Percentiles rank a stretch among this genome's conserved stretches.
Evolutionary conservation across 1,140 invertebrate genomes (phyloP).

Genomic region (Tachypleus tridentatus): DNA sequence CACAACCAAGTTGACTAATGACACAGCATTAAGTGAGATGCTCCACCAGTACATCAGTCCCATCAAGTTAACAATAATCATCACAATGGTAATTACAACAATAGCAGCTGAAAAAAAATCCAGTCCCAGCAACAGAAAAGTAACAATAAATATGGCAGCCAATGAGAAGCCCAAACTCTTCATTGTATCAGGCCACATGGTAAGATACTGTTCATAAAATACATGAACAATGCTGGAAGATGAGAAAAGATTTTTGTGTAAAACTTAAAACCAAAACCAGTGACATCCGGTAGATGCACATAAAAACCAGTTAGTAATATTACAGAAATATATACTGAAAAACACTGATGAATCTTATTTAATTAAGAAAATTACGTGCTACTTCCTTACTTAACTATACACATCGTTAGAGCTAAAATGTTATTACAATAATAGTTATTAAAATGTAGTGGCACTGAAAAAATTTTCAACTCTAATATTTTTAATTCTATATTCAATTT

Average conservation of each 20-base stretch:
- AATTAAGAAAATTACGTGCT: no score
- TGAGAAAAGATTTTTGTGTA: conserved; percentile 28
- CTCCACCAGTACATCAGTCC: conserved; percentile 46
- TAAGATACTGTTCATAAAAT: conserved; percentile 47
- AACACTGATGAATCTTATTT: no score
- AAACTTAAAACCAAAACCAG: no score
- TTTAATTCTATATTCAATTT: no score
- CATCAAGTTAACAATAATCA: conserved; percentile 42
- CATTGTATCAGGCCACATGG: conserved; percentile 38
- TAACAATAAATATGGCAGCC: conserved; percentile 40
- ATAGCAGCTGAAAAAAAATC: conserved; percentile 42
- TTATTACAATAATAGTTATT: no score
- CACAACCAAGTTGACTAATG: conserved; percentile 48
- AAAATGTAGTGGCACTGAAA: no score
- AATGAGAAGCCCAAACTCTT: conserved; percentile 38
- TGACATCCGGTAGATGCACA: no score
- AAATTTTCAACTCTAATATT: no score
- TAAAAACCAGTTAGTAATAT: no score
- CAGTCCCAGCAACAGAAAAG: conserved; percentile 40
- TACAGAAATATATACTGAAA: no score
- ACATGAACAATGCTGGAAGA: conserved; percentile 36
- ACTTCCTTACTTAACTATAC: no score
- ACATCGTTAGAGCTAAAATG: no score
- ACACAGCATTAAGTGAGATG: conserved; percentile 44
- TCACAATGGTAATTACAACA: conserved; percentile 38